These are phyloP conservation scores for Macrobrachium nipponense DNA, from an alignment of 1,140 invertebrate genomes.

Conservation along the genomic window DNA sequence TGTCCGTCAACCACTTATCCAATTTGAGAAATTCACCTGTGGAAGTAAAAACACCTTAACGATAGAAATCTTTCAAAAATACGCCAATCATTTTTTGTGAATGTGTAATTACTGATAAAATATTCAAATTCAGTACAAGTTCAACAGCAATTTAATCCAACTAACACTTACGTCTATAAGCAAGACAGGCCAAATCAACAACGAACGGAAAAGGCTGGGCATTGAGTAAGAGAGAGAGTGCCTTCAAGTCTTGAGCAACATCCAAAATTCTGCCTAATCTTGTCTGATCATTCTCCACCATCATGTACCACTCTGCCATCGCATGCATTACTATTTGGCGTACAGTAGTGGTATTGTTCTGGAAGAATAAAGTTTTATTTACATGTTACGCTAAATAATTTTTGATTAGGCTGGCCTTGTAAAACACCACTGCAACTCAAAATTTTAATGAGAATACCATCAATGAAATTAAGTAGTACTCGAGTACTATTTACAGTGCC, in stretches of 20 bases:
- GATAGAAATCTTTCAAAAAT: background rate
- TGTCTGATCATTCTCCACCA: constrained; percentile 90
- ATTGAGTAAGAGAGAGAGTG: constrained; percentile 92
- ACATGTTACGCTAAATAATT: no score
- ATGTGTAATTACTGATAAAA: background rate
- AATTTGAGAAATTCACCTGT: constrained; percentile 93
- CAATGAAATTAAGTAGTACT: no score
- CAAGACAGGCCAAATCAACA: constrained; percentile 96
- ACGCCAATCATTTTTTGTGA: background rate
- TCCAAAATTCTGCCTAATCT: constrained; percentile 94
- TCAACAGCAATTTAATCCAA: background rate
- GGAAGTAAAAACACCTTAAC: background rate
- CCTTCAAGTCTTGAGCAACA: constrained; percentile 97
- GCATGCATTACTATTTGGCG: constrained; percentile 91
- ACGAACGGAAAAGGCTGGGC: constrained; percentile 94
- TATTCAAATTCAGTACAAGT: background rate
- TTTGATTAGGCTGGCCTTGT: no score
- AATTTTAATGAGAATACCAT: no score
- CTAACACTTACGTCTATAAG: constrained; percentile 77
- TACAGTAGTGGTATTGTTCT: constrained; percentile 69
- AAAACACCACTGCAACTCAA: no score
- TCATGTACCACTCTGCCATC: constrained; percentile 96
- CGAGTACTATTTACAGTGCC: no score
- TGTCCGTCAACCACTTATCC: constrained; percentile 98
- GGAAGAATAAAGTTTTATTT: background rate